Conservation (phyloP, 2,888 invertebrate species). For the Mimumesa dahlbomi region DNA sequence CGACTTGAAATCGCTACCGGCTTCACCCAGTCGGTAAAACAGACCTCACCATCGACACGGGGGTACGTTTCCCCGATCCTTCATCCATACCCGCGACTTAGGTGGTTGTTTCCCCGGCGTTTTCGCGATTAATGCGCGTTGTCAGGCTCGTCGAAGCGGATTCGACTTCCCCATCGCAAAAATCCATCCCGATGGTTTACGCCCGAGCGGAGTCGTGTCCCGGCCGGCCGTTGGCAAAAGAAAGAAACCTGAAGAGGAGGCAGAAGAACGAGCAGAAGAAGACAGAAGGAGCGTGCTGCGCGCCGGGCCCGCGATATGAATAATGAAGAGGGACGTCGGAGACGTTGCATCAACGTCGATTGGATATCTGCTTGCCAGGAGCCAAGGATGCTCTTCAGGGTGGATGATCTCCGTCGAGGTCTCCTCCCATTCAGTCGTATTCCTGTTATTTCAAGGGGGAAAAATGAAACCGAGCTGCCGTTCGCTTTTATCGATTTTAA, state of each 20-base stretch:
- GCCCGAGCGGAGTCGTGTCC: constrained; percentile 31
- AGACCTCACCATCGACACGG: too few species aligned
- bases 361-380: constrained; percentile 27
- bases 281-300: constrained; percentile 20
- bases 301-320: constrained; percentile 43
- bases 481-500: too few species aligned
- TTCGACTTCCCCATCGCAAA: constrained; percentile 32
- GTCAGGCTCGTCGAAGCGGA: constrained; percentile 27
- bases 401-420: constrained; percentile 16
- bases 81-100: too few species aligned
- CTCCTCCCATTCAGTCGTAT: too few species aligned
- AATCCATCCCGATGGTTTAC: constrained; percentile 41
- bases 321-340: constrained; percentile 50
- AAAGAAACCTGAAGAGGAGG: constrained; percentile 43
- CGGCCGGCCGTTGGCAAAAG: not conserved
- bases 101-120: not conserved
- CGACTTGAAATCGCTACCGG: too few species aligned
- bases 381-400: constrained; percentile 3
- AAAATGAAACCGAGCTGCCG: too few species aligned
- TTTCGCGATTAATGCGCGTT: constrained; percentile 34
- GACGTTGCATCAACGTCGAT: constrained; percentile 48
- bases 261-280: constrained; percentile 3
- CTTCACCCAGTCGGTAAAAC: too few species aligned
- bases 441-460: too few species aligned
- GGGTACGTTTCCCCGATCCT: too few species aligned